These are phyloP conservation scores for Oplegnathus fasciatus DNA, from an alignment of 2,113 vertebrate genomes.

Conservation along the genomic window DNA sequence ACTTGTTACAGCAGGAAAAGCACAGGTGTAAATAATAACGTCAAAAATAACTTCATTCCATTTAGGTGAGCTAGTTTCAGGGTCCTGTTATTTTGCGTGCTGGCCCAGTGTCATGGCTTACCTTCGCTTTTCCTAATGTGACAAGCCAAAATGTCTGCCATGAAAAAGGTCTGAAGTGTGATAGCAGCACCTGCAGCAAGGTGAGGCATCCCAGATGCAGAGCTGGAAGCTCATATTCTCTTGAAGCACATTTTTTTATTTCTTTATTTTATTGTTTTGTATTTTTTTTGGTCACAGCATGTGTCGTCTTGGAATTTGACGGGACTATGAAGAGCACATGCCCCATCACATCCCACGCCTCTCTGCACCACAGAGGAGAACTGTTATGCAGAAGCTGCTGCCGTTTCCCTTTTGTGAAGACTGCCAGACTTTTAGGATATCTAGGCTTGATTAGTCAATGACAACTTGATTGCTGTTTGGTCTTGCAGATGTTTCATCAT, in stretches of 20 bases:
- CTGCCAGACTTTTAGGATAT: constrained; percentile 5
- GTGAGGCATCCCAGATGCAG: background rate
- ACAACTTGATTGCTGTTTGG: constrained; percentile 30
- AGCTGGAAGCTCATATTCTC: background rate
- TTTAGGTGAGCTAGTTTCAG: background rate
- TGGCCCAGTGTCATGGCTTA: background rate
- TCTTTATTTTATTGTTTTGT: background rate
- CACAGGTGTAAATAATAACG: background rate
- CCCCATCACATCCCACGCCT: background rate
- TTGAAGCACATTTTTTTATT: background rate
- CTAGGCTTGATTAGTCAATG: constrained; percentile 23
- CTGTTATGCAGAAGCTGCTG: background rate
- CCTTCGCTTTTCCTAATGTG: background rate
- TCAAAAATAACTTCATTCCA: background rate
- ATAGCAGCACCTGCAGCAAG: constrained; percentile 3
- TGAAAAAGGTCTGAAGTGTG: background rate
- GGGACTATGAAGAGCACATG: constrained; percentile 1
- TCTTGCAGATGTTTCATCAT: constrained; percentile 47
- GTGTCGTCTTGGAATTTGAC: constrained; percentile 14
- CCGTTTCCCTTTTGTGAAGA: constrained; percentile 6
- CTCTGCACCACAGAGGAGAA: background rate
- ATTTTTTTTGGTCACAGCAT: background rate
- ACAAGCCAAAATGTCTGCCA: background rate
- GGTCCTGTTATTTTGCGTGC: background rate
- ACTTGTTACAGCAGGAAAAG: background rate